Evolutionary conservation across 1,140 invertebrate genomes (phyloP).

Genomic region (Scaptomyza montana): DNA sequence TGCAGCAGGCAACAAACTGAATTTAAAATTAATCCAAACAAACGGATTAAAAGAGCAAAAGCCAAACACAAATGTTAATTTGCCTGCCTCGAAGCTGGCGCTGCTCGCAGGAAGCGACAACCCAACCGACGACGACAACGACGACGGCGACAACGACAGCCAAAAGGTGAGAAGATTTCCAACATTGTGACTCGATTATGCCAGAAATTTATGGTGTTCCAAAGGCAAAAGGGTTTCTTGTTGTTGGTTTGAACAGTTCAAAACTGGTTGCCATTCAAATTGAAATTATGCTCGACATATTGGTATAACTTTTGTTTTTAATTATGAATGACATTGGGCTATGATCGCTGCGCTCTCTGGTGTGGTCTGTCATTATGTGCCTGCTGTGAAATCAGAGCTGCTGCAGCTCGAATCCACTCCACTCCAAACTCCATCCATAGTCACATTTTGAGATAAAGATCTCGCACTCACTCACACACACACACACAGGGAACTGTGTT

Average conservation of each 20-base stretch:
- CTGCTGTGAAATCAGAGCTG: slow-evolving; percentile 80
- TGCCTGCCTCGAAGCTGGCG: slow-evolving; percentile 43
- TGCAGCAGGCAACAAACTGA: slow-evolving; percentile 59
- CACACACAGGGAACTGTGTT: slow-evolving; percentile 21
- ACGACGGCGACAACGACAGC: no score
- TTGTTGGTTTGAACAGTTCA: background rate
- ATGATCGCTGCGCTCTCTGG: slow-evolving; percentile 28
- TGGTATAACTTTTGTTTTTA: slow-evolving; percentile 81
- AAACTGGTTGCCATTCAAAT: slow-evolving; percentile 64
- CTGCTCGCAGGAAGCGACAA: slow-evolving; percentile 64
- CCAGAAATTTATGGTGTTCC: slow-evolving; percentile 65
- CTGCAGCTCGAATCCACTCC: slow-evolving; percentile 23
- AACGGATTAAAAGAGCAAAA: slow-evolving; percentile 74
- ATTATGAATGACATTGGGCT: slow-evolving; percentile 71
- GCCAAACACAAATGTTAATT: slow-evolving; percentile 80
- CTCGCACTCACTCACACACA: slow-evolving; percentile 43
- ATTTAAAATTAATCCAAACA: slow-evolving; percentile 83
- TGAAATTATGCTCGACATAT: slow-evolving; percentile 82
- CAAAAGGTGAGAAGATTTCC: slow-evolving; percentile 80
- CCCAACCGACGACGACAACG: background rate
- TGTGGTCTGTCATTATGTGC: slow-evolving; percentile 60
- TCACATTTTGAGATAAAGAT: slow-evolving; percentile 76
- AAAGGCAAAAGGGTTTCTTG: slow-evolving; percentile 2
- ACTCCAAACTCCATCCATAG: slow-evolving; percentile 27
- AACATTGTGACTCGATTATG: slow-evolving; percentile 76